Base-by-base conservation (phyloP, 30 jellyfish, hydroid and myxozoan species). In the Hydra vulgaris region DNA sequence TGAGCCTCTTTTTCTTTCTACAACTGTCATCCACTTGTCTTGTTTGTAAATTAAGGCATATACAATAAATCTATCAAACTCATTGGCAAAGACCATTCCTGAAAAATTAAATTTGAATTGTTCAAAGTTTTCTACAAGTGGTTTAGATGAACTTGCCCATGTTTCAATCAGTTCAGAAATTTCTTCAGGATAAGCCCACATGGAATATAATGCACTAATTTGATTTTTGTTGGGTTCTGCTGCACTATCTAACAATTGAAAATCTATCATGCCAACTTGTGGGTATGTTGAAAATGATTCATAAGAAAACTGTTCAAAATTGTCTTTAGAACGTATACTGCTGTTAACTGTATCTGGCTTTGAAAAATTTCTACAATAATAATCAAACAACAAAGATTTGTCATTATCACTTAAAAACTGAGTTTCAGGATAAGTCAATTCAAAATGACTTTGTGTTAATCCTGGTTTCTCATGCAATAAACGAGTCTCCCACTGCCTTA, bases 1-100 rank as follows among this genome's bases (percentile, higher is more conserved):
- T 27, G 27, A 18, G 73, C 0, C 8, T 15, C 26, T 12, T 18
- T 70, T 70, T n/a, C 25, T 70, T 52, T 80, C 84, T 1, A 80
- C 26, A 25, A 68, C 18, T 0, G 54, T 8, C 27, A n/a, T 23
- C 87, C 87, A 80, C 72, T 80, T 80, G 24, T 66, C 72, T 70
- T 74, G 83, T 66, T 19, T 26, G 72, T 80, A 70, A 15, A 80
- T 70, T 0, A 80, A 1, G 72, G 27, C 26, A 27, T 61, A 80
- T 7, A 80, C 87, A n/a, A 80, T 76, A 55, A 80, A 80, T 7
- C 27, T 27, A 1, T 80, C 87, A 68, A 66, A 80, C 21, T 68
- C 83, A 20, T 71, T 27, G 18, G 83, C 73, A 18, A 7, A 5
- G 15, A 21, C 27, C 8, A 27, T 26, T 26, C 71, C 19, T 15